phyloP scores from a whole-genome alignment of 2,797 vertebrate species.

The Sphenopsis melanotis region DNA sequence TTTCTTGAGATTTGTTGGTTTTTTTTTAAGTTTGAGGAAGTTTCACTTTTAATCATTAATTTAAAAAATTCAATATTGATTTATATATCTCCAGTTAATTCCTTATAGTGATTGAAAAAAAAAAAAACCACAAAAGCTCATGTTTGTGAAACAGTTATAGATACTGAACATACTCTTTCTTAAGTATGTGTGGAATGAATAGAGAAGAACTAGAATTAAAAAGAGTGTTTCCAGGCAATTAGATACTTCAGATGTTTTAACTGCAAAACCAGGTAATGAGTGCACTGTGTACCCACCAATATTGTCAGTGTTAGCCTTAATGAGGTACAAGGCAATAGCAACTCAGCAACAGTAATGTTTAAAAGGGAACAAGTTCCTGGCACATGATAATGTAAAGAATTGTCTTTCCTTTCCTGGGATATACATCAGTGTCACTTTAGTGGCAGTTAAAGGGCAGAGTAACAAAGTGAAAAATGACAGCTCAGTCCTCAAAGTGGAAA shows the following conservation, averaged over 20 bases:
- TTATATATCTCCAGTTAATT: background rate
- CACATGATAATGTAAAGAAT: background rate
- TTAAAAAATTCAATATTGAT: background rate
- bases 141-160: background rate
- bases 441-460: conserved; percentile 42
- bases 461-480: conserved; percentile 38
- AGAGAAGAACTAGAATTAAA: background rate
- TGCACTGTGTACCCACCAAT: background rate
- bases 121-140: background rate
- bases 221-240: background rate
- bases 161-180: background rate
- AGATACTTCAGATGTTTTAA: background rate
- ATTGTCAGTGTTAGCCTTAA: background rate
- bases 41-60: background rate
- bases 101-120: background rate
- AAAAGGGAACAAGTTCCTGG: background rate
- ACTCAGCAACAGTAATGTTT: background rate
- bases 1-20: background rate
- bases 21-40: background rate
- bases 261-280: background rate
- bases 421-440: conserved; percentile 8
- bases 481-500: conserved; percentile 1
- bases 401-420: conserved; percentile 7
- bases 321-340: background rate
- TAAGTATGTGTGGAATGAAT: background rate